These are phyloP conservation scores for Lampropteryx suffumata DNA, from an alignment of 2,888 invertebrate genomes.

Conservation along the genomic window DNA sequence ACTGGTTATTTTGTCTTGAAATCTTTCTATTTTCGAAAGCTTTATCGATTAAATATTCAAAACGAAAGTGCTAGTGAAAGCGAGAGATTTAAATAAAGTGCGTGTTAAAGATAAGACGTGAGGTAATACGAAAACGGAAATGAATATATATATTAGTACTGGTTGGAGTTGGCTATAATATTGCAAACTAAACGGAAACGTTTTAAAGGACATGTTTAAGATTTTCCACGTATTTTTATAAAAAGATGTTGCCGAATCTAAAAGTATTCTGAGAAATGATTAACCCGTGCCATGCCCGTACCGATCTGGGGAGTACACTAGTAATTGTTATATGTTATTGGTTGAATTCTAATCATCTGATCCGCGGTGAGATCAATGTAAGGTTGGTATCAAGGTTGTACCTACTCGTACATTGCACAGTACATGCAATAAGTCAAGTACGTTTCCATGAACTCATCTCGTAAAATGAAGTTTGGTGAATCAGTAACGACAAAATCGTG, in stretches of 20 bases:
- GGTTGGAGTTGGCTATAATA: not conserved
- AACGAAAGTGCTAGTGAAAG: slow-evolving; percentile 68
- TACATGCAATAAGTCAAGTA: slow-evolving; percentile 16
- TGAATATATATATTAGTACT: not conserved
- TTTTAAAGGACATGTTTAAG: no score
- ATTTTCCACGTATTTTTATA: no score
- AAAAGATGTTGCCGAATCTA: no score
- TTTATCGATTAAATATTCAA: slow-evolving; percentile 53
- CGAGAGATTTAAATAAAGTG: slow-evolving; percentile 59
- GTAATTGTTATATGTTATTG: no score
- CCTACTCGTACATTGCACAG: not conserved
- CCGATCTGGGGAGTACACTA: no score
- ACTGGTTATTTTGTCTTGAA: slow-evolving; percentile 4
- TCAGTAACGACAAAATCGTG: not conserved
- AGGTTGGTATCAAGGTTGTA: slow-evolving; percentile 32
- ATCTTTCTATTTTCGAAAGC: slow-evolving; percentile 46
- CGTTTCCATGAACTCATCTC: slow-evolving; percentile 33
- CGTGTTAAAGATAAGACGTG: slow-evolving; percentile 41
- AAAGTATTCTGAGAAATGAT: no score
- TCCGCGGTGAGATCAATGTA: slow-evolving; percentile 54
- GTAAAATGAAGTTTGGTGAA: slow-evolving; percentile 10
- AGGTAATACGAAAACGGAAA: slow-evolving; percentile 20
- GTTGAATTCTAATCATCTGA: slow-evolving; percentile 26
- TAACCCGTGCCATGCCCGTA: no score
- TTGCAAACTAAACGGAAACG: not conserved